phyloP scores from a whole-genome alignment of 2,113 vertebrate species.

The Neotoma lepida region DNA sequence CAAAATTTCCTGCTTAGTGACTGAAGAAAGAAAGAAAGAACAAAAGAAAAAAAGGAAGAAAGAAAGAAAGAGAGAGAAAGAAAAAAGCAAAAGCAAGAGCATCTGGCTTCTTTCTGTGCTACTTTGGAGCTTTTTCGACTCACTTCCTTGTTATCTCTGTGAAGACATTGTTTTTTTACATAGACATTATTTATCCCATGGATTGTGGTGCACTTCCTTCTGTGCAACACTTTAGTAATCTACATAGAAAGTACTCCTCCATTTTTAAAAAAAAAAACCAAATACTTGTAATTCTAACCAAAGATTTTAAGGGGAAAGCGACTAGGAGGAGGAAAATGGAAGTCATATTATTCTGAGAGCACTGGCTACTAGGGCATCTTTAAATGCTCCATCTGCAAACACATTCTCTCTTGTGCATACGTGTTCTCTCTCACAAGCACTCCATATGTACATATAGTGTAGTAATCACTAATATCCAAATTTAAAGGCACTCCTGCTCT shows the following conservation, averaged over 20 bases:
- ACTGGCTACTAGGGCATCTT: background rate
- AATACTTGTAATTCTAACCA: slow-evolving; percentile 35
- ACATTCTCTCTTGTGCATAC: too few relatives aligned
- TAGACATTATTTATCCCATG: slow-evolving; percentile 37
- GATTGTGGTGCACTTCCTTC: slow-evolving; percentile 16
- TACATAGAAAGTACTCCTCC: slow-evolving; percentile 14
- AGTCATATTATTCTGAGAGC: background rate
- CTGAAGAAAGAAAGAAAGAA: background rate
- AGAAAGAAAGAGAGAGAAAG: background rate
- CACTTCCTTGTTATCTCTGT: slow-evolving; percentile 43
- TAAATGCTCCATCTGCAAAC: background rate
- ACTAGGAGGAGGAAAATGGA: background rate
- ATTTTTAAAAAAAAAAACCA: slow-evolving; percentile 13
- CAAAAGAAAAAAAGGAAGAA: background rate
- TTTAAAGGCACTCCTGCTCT: background rate
- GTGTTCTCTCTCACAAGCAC: background rate
- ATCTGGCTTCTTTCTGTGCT: slow-evolving; percentile 59
- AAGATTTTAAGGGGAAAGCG: background rate
- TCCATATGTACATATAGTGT: too few relatives aligned
- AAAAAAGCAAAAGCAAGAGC: background rate
- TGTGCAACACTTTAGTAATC: slow-evolving; percentile 42
- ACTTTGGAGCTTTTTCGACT: slow-evolving; percentile 44
- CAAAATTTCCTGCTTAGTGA: slow-evolving; percentile 47
- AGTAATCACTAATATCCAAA: slow-evolving; percentile 14
- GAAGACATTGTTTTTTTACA: slow-evolving; percentile 56